These are phyloP conservation scores for Chaetogeoica ovagalla DNA, from an alignment of 2,888 invertebrate genomes.

Conservation along the genomic window DNA sequence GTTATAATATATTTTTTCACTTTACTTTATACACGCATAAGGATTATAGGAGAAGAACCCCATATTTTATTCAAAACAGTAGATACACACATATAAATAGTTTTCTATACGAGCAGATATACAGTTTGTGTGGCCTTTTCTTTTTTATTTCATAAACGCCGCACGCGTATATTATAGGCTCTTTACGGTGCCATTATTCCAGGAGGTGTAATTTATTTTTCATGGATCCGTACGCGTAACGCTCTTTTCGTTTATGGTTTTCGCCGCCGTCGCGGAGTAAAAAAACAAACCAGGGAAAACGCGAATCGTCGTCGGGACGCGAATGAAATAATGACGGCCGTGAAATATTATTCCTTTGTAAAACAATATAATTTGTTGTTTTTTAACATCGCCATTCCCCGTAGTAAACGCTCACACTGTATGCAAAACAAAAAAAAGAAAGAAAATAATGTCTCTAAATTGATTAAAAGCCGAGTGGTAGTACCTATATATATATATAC, in stretches of 20 bases:
- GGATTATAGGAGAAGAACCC: constrained; percentile 20
- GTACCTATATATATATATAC: too few species aligned
- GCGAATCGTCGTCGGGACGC: constrained; percentile 45
- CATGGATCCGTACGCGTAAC: constrained; percentile 42
- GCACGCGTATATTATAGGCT: neutral
- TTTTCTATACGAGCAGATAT: neutral
- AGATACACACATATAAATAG: too few species aligned
- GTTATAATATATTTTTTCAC: constrained; percentile 3
- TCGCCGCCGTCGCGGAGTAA: constrained; percentile 2
- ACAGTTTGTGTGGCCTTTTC: constrained; percentile 11
- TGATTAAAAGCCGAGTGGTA: constrained; percentile 51
- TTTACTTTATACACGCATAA: constrained; percentile 3
- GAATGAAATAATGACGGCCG: constrained; percentile 45
- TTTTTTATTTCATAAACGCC: constrained; percentile 17
- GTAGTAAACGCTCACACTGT: too few species aligned
- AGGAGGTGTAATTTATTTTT: constrained; percentile 47
- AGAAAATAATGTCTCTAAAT: constrained; percentile 48
- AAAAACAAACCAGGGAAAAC: constrained; percentile 40
- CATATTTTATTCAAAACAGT: constrained; percentile 45
- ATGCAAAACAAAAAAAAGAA: neutral
- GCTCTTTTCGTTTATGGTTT: constrained; percentile 37
- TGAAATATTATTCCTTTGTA: constrained; percentile 51
- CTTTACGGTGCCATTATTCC: constrained; percentile 46
- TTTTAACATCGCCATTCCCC: neutral
- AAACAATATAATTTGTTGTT: constrained; percentile 38